Base-by-base conservation (phyloP, 2,113 vertebrate species). In the Aythya baeri region DNA sequence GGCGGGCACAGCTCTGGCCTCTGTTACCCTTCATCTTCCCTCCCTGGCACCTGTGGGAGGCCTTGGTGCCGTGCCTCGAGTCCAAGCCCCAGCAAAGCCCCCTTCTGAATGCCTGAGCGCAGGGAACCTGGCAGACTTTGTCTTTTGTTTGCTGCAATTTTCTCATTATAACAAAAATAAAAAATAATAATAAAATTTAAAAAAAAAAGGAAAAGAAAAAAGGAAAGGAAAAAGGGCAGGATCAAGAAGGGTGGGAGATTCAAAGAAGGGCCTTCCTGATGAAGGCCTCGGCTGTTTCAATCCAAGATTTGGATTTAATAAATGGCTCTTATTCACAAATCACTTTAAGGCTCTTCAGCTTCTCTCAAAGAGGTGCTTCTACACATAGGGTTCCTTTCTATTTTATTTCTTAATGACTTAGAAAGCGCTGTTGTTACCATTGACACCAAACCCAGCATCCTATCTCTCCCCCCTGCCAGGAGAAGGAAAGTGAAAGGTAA, bases 241-340 rank as follows among this genome's bases (percentile, higher is more conserved):
- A 79, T 94, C 34, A 79, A 94, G 89, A 44, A 26, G 81, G 74
- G 54, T 87, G 83, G 92, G 94, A 96, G 92, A 96, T 95, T 94
- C 95, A 97, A 96, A 95, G 91, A 96, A 97, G 95, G 96, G 97
- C 97, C 98, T 97, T 96, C 79, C 50, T 78, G 71, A 95, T 92
- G 97, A 94, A 98, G 95, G 96, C 90, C 93, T 95, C 94, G 52
- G 95, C 94, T 97, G 87, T 94, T 97, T 93, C 95, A 97, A 97
- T 98, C 97, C 97, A 97, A 97, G 98, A 98, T 98, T 98, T 98
- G 97, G 98, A 98, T 97, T 98, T 98, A 98, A 97, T 95, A 96
- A 97, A 99, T 99, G 99, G 99, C 99, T 99, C 98, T 99, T 98
- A 98, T 98, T 99, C 98, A 97, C 98, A 98, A 98, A 98, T 98